Evolutionary conservation across 2,113 vertebrate species (phyloP).

Genomic region (Anolis sagrei): DNA sequence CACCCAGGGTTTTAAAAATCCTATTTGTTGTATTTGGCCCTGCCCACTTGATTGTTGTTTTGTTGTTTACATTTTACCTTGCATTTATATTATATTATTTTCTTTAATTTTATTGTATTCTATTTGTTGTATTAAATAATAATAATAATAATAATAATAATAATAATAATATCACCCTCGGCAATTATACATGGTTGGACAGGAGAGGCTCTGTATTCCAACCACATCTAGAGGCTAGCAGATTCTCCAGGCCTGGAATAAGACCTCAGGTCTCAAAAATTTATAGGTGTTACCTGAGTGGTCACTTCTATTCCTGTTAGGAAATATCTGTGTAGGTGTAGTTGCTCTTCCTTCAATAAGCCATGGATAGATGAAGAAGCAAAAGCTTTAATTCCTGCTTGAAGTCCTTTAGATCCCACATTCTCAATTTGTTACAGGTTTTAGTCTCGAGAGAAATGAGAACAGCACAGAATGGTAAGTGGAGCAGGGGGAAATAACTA

Average conservation of each 20-base stretch:
- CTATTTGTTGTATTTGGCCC: too few species aligned
- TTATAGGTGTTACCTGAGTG: background rate
- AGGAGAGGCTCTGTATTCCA: background rate
- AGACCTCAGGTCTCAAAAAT: background rate
- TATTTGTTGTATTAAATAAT: too few species aligned
- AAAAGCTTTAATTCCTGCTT: background rate
- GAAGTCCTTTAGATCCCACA: background rate
- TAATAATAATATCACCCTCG: too few species aligned
- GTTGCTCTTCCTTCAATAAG: background rate
- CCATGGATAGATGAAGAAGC: background rate
- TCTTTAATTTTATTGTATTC: too few species aligned
- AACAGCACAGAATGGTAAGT: background rate
- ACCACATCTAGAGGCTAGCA: background rate
- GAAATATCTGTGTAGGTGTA: background rate
- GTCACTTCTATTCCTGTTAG: background rate
- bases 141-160: too few species aligned
- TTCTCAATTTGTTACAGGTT: background rate
- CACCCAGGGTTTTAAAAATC: too few species aligned
- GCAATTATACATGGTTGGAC: background rate
- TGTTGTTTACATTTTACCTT: too few species aligned
- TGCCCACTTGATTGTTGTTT: too few species aligned
- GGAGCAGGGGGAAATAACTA: background rate
- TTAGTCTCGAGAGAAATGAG: background rate
- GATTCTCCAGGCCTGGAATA: background rate
- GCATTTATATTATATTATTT: too few species aligned